Evolutionary conservation across 2,797 vertebrate genomes (phyloP).

Genomic region (Cyprinella venusta): DNA sequence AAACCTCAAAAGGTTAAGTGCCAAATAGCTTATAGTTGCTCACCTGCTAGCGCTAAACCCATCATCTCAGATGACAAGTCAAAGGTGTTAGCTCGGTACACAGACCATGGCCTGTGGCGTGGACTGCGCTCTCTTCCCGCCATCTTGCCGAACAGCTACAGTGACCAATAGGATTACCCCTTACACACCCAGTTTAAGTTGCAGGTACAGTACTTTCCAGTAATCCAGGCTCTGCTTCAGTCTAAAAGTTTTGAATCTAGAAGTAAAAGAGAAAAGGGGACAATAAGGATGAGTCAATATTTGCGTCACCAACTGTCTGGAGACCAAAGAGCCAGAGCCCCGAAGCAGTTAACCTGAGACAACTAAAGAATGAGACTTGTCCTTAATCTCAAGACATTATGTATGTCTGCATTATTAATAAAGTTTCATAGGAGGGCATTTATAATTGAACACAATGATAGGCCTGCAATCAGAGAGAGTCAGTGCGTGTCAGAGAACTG

Average conservation of each 20-base stretch:
- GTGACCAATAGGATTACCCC: slow-evolving; percentile 31
- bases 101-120: slow-evolving; percentile 89
- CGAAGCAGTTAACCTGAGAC: slow-evolving; percentile 11
- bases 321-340: not conserved
- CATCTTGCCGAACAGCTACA: slow-evolving; percentile 81
- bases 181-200: not conserved
- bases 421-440: slow-evolving; percentile 14
- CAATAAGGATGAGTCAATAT: not conserved
- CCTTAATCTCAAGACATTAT: not conserved
- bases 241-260: not conserved
- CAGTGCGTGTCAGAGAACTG: not conserved
- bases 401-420: slow-evolving; percentile 27
- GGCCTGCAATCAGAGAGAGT: slow-evolving; percentile 1
- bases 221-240: slow-evolving; percentile 13
- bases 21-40: slow-evolving; percentile 60
- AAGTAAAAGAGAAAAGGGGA: slow-evolving; percentile 11
- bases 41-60: slow-evolving; percentile 91
- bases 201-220: not conserved
- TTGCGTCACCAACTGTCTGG: slow-evolving; percentile 17
- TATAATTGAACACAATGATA: slow-evolving; percentile 40
- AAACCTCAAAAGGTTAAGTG: not conserved
- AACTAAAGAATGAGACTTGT: slow-evolving; percentile 15
- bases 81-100: slow-evolving; percentile 93
- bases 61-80: slow-evolving; percentile 94
- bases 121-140: slow-evolving; percentile 92